Percentiles rank a stretch among this genome's conserved stretches.
Conservation (phyloP, 2,113 vertebrate genomes). For the Oriolus oriolus region DNA sequence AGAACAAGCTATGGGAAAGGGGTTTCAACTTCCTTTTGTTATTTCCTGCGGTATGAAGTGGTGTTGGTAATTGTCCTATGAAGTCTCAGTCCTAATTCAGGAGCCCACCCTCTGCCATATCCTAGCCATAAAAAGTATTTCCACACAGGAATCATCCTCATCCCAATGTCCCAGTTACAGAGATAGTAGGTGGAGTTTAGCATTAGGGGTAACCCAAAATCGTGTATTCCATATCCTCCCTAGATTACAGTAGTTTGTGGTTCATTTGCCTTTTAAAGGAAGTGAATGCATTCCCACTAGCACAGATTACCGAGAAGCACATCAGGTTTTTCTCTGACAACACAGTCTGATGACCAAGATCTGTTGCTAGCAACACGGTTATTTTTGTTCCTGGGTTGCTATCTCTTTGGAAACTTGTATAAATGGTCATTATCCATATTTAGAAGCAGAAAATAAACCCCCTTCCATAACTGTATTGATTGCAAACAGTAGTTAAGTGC, state of each 20-base stretch:
- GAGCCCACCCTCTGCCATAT: neutral
- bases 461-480: neutral
- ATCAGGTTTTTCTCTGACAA: neutral
- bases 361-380: slow-evolving; percentile 11
- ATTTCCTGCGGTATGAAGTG: neutral
- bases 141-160: neutral
- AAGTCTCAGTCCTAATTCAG: neutral
- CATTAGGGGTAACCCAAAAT: neutral
- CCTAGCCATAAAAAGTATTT: neutral
- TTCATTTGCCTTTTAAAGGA: neutral
- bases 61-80: neutral
- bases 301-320: neutral
- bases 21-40: neutral
- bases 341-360: neutral
- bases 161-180: neutral
- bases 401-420: neutral
- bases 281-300: neutral
- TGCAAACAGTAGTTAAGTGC: neutral
- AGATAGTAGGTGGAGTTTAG: neutral
- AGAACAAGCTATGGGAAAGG: neutral
- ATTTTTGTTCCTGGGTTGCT: slow-evolving; percentile 32
- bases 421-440: slow-evolving; percentile 35
- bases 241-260: neutral
- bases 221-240: neutral
- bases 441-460: slow-evolving; percentile 21